These are phyloP conservation scores for Enhydra lutris DNA, from an alignment of 2,113 vertebrate genomes.

Conservation along the genomic window DNA sequence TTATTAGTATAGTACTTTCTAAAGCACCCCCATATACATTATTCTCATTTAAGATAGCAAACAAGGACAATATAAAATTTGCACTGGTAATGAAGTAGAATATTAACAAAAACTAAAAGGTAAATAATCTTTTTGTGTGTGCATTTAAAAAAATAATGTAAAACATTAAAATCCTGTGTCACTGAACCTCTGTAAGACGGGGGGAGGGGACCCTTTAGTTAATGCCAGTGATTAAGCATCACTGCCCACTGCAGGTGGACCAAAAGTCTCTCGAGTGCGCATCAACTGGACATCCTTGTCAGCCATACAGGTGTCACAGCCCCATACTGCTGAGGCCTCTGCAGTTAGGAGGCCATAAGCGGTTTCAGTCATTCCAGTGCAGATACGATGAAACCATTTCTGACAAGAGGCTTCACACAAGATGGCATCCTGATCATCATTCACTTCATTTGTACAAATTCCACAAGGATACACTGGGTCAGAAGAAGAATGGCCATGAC, in stretches of 20 bases:
- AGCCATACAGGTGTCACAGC: slow-evolving; percentile 90
- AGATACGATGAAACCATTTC: slow-evolving; percentile 91
- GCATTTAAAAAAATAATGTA: slow-evolving; percentile 58
- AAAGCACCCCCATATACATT: slow-evolving; percentile 42
- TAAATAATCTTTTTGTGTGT: slow-evolving; percentile 46
- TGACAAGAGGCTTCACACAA: slow-evolving; percentile 90
- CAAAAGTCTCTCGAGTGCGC: slow-evolving; percentile 80
- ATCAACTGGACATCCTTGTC: slow-evolving; percentile 86
- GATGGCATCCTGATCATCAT: slow-evolving; percentile 90
- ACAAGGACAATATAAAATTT: slow-evolving; percentile 53
- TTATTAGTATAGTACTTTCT: slow-evolving; percentile 41
- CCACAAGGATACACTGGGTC: slow-evolving; percentile 87
- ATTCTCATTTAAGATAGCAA: slow-evolving; percentile 46
- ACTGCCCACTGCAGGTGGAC: slow-evolving; percentile 58
- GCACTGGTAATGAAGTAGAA: slow-evolving; percentile 47
- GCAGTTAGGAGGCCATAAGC: slow-evolving; percentile 89
- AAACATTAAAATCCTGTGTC: slow-evolving; percentile 40
- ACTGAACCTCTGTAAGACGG: slow-evolving; percentile 24
- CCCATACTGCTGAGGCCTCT: slow-evolving; percentile 88
- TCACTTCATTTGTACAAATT: slow-evolving; percentile 88
- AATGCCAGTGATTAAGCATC: slow-evolving; percentile 70
- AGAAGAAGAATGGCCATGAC: slow-evolving; percentile 78
- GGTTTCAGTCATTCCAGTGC: slow-evolving; percentile 91
- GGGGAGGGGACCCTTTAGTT: neutral
- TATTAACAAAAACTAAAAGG: slow-evolving; percentile 64